A percentile compares a stretch with the other conserved stretches of the same genome.
Conservation (phyloP, 2,797 vertebrate genomes). For the Anguilla marmorata region DNA sequence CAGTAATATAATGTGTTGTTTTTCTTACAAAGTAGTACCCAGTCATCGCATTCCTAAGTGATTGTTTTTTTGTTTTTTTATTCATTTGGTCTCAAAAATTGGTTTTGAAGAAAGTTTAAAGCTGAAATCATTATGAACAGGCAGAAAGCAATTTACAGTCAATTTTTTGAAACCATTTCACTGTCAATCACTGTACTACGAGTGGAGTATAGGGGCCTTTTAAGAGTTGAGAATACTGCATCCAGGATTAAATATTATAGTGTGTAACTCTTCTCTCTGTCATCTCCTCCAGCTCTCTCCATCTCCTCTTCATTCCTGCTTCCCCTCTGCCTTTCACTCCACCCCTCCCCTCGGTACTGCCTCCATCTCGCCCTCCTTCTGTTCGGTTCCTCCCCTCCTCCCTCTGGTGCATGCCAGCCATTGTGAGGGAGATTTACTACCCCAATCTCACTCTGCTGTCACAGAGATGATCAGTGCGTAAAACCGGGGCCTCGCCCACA, state of each 20-base stretch:
- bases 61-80: not conserved
- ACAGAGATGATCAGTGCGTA: slow-evolving; percentile 12
- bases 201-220: slow-evolving; percentile 29
- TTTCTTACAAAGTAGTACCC: not conserved
- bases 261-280: not conserved
- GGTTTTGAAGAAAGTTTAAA: not conserved
- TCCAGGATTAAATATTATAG: not conserved
- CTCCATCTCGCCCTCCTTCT: not conserved
- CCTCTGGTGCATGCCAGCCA: not conserved
- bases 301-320: not conserved
- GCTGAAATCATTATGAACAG: slow-evolving; percentile 8
- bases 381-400: not conserved
- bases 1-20: not conserved
- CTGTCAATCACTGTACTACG: slow-evolving; percentile 30
- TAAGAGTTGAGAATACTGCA: slow-evolving; percentile 13
- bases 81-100: not conserved
- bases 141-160: slow-evolving; percentile 1
- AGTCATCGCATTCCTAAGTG: not conserved
- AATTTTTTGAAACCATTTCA: slow-evolving; percentile 20
- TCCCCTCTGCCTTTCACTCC: not conserved
- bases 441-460: slow-evolving; percentile 11
- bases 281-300: slow-evolving; percentile 22
- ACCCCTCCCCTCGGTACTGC: not conserved
- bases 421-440: slow-evolving; percentile 1
- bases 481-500: not conserved